A percentile compares a stretch with the other conserved stretches of the same genome.
Evolutionary conservation across 2,113 vertebrate genomes (phyloP).

Genomic region (Rhinopomastus cyanomelas): DNA sequence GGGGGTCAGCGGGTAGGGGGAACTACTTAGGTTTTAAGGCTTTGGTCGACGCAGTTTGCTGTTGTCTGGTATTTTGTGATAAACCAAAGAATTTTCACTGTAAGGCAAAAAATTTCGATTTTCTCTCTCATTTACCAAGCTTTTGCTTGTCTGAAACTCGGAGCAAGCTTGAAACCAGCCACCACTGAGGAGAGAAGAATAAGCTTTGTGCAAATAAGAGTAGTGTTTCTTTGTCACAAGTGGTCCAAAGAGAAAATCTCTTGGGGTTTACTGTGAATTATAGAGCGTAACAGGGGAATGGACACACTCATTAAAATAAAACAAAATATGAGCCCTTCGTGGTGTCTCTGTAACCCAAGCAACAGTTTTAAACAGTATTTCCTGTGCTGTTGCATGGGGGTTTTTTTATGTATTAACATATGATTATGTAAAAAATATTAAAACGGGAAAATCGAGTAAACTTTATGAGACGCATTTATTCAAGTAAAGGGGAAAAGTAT

Average conservation of each 20-base stretch:
- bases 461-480: not conserved
- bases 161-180: slow-evolving; percentile 11
- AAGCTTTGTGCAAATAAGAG: not conserved
- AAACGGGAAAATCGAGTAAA: slow-evolving; percentile 40
- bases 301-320: not conserved
- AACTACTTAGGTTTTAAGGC: slow-evolving; percentile 8
- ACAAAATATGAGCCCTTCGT: not conserved
- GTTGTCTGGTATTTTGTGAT: slow-evolving; percentile 46
- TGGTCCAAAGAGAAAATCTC: not conserved
- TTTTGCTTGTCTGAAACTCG: not conserved
- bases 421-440: not conserved
- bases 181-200: not conserved
- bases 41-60: slow-evolving; percentile 45
- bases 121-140: not conserved
- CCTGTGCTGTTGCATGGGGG: not conserved
- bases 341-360: not conserved
- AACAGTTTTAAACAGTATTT: slow-evolving; percentile 23
- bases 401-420: not conserved
- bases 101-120: slow-evolving; percentile 1
- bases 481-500: not conserved
- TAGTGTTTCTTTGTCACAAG: not conserved
- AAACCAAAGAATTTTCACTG: slow-evolving; percentile 24
- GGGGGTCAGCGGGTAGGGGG: too few species aligned
- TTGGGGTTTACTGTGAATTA: not conserved
- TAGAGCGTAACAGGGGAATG: not conserved